Evolutionary conservation across 2,113 vertebrate genomes (phyloP).

Genomic region (Pedionomus torquatus): DNA sequence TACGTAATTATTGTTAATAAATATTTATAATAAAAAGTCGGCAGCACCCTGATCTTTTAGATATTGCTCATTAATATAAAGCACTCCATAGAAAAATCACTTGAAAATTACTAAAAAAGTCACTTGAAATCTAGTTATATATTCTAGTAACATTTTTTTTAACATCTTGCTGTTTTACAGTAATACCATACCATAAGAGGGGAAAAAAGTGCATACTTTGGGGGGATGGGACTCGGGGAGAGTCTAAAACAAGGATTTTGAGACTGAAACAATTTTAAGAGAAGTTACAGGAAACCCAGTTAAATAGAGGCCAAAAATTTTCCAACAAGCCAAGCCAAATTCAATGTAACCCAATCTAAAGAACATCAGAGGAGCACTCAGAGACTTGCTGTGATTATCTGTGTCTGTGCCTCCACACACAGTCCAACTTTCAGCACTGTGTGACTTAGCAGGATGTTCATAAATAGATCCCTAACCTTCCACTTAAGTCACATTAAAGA

Average conservation of each 20-base stretch:
- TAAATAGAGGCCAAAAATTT: background rate
- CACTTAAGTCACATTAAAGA: background rate
- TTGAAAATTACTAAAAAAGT: too few relatives aligned
- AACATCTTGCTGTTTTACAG: background rate
- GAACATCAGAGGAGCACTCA: slow-evolving; percentile 33
- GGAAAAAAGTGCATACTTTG: background rate
- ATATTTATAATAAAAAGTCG: slow-evolving; percentile 21
- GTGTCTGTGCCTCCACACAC: background rate
- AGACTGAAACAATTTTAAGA: slow-evolving; percentile 17
- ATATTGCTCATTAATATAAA: background rate
- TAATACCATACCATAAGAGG: background rate
- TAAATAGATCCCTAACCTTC: background rate
- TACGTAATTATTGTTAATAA: background rate
- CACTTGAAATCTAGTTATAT: background rate
- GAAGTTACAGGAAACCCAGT: slow-evolving; percentile 36
- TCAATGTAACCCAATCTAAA: slow-evolving; percentile 22
- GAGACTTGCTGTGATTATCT: slow-evolving; percentile 46
- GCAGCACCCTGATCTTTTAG: background rate
- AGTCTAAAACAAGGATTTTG: background rate
- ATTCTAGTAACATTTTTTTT: background rate
- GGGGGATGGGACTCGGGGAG: background rate
- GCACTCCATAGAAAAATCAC: background rate
- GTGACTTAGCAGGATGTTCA: slow-evolving; percentile 2
- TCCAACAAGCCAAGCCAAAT: slow-evolving; percentile 9
- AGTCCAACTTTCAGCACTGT: background rate